Conservation (phyloP, 2,113 vertebrate genomes). For the Sylvilagus bachmani region DNA sequence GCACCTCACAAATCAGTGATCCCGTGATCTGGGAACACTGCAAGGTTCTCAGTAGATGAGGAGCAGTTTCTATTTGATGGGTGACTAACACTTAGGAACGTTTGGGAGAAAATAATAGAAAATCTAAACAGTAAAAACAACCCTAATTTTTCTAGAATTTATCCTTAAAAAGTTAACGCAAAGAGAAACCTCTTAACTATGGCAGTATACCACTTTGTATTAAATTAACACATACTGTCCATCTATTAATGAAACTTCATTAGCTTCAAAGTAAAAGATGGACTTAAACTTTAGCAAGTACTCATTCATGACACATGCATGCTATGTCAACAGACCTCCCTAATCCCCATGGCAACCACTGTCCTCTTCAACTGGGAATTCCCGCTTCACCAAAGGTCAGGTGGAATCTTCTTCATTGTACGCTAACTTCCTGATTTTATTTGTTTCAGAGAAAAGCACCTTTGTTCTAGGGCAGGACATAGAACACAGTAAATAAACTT, state of each 20-base stretch:
- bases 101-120: not conserved
- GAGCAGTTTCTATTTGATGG: not conserved
- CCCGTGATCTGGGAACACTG: slow-evolving; percentile 14
- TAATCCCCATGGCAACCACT: not conserved
- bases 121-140: slow-evolving; percentile 45
- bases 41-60: slow-evolving; percentile 45
- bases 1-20: slow-evolving; percentile 66
- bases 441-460: slow-evolving; percentile 31
- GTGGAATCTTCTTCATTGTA: not conserved
- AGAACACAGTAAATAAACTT: slow-evolving; percentile 44
- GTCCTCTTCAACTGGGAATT: not conserved
- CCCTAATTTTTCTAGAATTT: slow-evolving; percentile 31
- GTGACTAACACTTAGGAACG: not conserved
- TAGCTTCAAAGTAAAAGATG: slow-evolving; percentile 35
- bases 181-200: slow-evolving; percentile 13
- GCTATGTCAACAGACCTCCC: not conserved
- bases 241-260: slow-evolving; percentile 2
- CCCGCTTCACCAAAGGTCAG: not conserved
- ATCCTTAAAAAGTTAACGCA: slow-evolving; percentile 24
- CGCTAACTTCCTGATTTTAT: slow-evolving; percentile 30
- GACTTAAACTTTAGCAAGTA: slow-evolving; percentile 11
- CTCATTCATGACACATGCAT: not conserved
- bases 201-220: not conserved
- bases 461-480: slow-evolving; percentile 52
- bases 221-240: slow-evolving; percentile 34